Conservation (phyloP, 2,888 invertebrate genomes). For the Athetis lepigone region DNA sequence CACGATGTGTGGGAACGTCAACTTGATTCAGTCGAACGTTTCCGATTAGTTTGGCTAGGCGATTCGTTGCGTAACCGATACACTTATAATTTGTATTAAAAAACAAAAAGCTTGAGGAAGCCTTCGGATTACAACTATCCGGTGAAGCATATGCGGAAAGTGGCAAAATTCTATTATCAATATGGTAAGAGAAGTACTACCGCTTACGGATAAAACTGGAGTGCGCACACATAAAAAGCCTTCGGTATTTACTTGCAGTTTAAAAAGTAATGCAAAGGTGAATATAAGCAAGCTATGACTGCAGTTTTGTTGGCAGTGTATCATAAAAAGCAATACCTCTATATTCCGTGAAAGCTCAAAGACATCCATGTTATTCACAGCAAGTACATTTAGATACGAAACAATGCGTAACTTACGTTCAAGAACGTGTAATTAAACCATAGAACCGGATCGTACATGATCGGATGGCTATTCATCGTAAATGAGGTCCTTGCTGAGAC, state of each 20-base stretch:
- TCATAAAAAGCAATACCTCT: slow-evolving; percentile 57
- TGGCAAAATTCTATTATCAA: slow-evolving; percentile 24
- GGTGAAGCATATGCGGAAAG: slow-evolving; percentile 1
- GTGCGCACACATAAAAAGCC: slow-evolving; percentile 8
- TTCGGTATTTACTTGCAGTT: slow-evolving; percentile 17
- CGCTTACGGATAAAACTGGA: slow-evolving; percentile 16
- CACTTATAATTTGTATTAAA: slow-evolving; percentile 13
- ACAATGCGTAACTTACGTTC: slow-evolving; percentile 73
- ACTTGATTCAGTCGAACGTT: slow-evolving; percentile 64
- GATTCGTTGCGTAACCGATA: slow-evolving; percentile 53
- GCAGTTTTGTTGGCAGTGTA: slow-evolving; percentile 28
- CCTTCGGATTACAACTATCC: slow-evolving; percentile 14
- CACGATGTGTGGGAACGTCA: slow-evolving; percentile 75
- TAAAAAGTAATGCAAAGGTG: slow-evolving; percentile 22
- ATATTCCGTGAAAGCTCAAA: slow-evolving; percentile 57
- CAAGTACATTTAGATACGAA: slow-evolving; percentile 69
- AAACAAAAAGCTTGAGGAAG: slow-evolving; percentile 22
- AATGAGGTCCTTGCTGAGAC: slow-evolving; percentile 80
- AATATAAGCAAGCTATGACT: slow-evolving; percentile 3
- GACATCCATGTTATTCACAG: slow-evolving; percentile 63
- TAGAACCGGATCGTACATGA: slow-evolving; percentile 74
- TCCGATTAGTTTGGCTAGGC: slow-evolving; percentile 63
- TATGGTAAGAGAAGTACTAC: slow-evolving; percentile 4
- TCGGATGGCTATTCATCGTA: slow-evolving; percentile 79
- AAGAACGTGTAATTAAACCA: slow-evolving; percentile 81